These are phyloP conservation scores for Druon quercuslanigerum DNA, from an alignment of 1,140 invertebrate genomes.

Conservation along the genomic window DNA sequence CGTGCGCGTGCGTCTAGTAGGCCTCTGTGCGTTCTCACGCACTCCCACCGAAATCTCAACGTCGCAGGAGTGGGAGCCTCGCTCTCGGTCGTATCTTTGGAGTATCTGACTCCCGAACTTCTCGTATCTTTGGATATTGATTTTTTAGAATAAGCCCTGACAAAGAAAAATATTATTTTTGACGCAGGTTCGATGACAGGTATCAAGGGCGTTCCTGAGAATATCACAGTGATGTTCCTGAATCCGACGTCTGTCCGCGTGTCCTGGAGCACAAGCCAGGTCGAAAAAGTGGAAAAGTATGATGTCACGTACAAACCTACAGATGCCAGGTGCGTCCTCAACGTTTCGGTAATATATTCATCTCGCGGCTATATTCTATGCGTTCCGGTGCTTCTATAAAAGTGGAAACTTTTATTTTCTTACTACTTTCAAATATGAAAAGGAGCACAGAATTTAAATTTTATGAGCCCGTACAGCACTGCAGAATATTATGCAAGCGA, in stretches of 20 bases:
- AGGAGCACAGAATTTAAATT: too few relatives aligned
- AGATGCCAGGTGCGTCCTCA: constrained; percentile 82
- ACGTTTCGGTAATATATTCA: constrained; percentile 42
- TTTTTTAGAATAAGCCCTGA: neutral
- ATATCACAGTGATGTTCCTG: constrained; percentile 90
- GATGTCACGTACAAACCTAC: constrained; percentile 90
- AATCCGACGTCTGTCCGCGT: constrained; percentile 88
- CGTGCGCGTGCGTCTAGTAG: too few relatives aligned
- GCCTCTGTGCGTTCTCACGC: too few relatives aligned
- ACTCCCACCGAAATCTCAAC: too few relatives aligned
- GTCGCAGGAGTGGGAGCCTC: too few relatives aligned
- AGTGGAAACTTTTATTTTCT: too few relatives aligned
- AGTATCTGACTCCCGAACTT: too few relatives aligned
- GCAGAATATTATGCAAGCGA: too few relatives aligned
- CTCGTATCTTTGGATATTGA: too few relatives aligned
- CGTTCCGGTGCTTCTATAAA: neutral
- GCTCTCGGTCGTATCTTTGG: too few relatives aligned
- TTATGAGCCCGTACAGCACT: too few relatives aligned
- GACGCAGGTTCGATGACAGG: constrained; percentile 84
- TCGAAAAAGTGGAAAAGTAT: constrained; percentile 87
- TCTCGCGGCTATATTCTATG: neutral
- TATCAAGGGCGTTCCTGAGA: constrained; percentile 85
- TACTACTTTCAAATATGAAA: too few relatives aligned
- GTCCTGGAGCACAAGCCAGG: constrained; percentile 85
- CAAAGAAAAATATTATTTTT: constrained; percentile 51